These are phyloP conservation scores for Sminthurinus signatus DNA, from an alignment of 1,140 invertebrate genomes.

Conservation along the genomic window DNA sequence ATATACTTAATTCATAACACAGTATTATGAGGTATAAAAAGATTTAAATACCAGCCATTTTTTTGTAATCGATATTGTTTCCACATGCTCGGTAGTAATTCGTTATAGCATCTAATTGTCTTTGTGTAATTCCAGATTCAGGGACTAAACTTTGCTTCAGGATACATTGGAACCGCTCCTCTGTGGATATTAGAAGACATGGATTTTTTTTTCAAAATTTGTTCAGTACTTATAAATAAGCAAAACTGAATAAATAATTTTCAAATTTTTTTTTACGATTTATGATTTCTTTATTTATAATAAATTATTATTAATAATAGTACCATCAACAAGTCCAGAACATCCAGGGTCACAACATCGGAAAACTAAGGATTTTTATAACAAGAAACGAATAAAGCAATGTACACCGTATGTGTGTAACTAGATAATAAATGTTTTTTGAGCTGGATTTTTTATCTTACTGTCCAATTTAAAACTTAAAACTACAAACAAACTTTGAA, in stretches of 20 bases:
- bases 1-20: no score
- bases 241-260: no score
- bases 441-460: no score
- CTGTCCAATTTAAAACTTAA: no score
- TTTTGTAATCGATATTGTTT: constrained; percentile 35
- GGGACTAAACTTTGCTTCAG: constrained; percentile 33
- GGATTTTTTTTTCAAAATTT: not conserved
- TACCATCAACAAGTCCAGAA: constrained; percentile 33
- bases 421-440: no score
- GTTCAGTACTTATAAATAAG: not conserved
- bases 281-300: not conserved
- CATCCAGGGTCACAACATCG: constrained; percentile 35
- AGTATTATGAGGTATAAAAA: no score
- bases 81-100: constrained; percentile 40
- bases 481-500: no score
- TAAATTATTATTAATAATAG: not conserved
- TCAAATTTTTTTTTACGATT: not conserved
- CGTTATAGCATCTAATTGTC: constrained; percentile 37
- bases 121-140: constrained; percentile 35
- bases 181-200: not conserved
- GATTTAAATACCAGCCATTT: no score
- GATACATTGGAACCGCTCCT: constrained; percentile 37
- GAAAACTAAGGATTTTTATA: no score
- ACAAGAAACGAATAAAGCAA: no score
- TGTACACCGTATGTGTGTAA: no score